Evolutionary conservation across 1,140 invertebrate genomes (phyloP), one percentile per base, ranked within the genome.

Genomic region (Neomicropteryx cornuta): DNA sequence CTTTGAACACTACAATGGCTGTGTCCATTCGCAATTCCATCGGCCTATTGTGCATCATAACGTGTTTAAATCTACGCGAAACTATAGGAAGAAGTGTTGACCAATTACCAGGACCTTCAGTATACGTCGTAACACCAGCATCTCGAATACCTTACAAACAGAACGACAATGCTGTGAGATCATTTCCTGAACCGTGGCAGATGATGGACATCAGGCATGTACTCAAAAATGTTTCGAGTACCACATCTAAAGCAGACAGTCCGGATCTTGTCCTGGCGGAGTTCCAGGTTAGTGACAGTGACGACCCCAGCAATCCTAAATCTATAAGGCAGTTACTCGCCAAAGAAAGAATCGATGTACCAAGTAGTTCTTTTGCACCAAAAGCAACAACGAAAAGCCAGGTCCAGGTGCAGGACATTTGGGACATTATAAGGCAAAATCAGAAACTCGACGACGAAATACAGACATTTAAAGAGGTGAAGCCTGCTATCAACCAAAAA

Each of bases 341-440:
- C 39, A 17, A 40, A 44, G 3, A 44, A 39, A 24, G 42, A 47
- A 30, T 41, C 44, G 45, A 31, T 47, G 18, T 36, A 23, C 28
- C 38, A 39, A 36, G 45, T 44, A 37, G 42, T 30, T 22, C 18
- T n/a, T n/a, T n/a, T n/a, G n/a, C 42, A 13, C 8, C 13, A 36
- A 27, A 35, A 18, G 35, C 17, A 39, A 20, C 37, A 4, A 36
- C 28, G 13, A 19, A 38, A 13, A 41, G 20, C 21, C 24, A 31
- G 6, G 31, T 36, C 29, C 18, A 47, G 14, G 39, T 42, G 5
- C 29, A 47, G 17, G 45, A 47, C 35, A 40, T 47, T 6, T 47
- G 42, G 42, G 42, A 44, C 28, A 47, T 47, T 20, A 47, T 47
- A 21, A 38, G 39, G 11, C 42, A 47, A 14, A 47, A 47, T 37